These are phyloP conservation scores for Prolemur simus DNA, from an alignment of 2,113 vertebrate species.

Conservation along the genomic window DNA sequence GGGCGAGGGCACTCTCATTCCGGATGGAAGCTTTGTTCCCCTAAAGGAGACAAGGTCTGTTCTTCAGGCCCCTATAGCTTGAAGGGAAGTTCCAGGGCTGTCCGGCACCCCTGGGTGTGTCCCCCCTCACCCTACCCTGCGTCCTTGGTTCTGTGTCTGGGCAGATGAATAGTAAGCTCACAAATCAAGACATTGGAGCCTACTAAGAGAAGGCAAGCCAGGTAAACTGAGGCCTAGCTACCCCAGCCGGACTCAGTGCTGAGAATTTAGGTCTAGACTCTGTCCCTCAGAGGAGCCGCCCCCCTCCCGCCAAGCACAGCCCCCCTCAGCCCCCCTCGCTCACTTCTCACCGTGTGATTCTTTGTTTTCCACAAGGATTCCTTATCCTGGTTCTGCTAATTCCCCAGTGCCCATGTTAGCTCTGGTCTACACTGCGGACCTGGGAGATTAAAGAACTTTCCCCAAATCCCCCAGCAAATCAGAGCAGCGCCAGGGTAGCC, in stretches of 20 bases:
- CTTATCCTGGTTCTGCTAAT: neutral
- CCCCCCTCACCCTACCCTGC: neutral
- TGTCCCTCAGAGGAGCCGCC: neutral
- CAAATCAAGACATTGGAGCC: neutral
- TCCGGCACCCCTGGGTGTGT: neutral
- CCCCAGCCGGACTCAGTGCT: neutral
- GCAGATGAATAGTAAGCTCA: neutral
- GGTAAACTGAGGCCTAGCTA: neutral
- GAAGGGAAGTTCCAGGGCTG: neutral
- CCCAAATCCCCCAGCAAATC: slow-evolving; percentile 50
- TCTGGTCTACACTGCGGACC: slow-evolving; percentile 18
- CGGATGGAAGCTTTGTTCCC: neutral
- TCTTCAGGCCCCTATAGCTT: neutral
- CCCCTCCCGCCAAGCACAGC: neutral
- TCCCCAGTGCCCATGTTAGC: neutral
- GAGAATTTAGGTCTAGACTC: neutral
- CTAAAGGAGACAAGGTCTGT: neutral
- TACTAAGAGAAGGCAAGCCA: neutral
- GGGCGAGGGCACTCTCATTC: neutral
- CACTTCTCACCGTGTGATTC: neutral
- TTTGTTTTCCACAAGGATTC: slow-evolving; percentile 44
- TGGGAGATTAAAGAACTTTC: slow-evolving; percentile 56
- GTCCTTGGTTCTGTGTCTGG: neutral
- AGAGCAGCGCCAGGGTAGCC: neutral
- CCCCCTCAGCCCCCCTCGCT: neutral